Conservation (phyloP, 2,888 invertebrate species). For the Theretra japonica region DNA sequence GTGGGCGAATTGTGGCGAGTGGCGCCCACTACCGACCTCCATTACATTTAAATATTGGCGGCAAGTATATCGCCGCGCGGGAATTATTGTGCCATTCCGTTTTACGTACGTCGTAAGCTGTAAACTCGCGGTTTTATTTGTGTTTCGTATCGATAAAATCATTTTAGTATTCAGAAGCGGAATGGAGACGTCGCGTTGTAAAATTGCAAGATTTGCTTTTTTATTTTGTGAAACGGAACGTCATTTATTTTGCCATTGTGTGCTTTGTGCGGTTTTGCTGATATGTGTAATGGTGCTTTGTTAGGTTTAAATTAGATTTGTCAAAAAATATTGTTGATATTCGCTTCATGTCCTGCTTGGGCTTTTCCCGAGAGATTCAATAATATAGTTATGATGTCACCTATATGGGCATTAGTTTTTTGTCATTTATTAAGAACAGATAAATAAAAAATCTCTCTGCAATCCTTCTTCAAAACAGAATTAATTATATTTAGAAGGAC, state of each 20-base stretch:
- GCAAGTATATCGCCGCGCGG: slow-evolving; percentile 50
- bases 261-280: slow-evolving; percentile 3
- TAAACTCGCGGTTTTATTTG: slow-evolving; percentile 58
- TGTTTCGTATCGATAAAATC: slow-evolving; percentile 32
- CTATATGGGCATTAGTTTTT: neutral
- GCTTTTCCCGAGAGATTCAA: too few species aligned
- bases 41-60: slow-evolving; percentile 47
- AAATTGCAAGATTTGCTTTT: slow-evolving; percentile 46
- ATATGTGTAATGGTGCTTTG: slow-evolving; percentile 1
- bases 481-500: neutral
- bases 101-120: slow-evolving; percentile 57
- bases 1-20: slow-evolving; percentile 40
- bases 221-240: slow-evolving; percentile 44
- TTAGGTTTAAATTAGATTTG: neutral
- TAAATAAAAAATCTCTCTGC: too few species aligned
- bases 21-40: slow-evolving; percentile 47
- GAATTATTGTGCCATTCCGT: slow-evolving; percentile 59
- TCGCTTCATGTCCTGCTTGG: too few species aligned
- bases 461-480: too few species aligned
- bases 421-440: too few species aligned
- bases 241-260: slow-evolving; percentile 28
- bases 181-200: slow-evolving; percentile 58
- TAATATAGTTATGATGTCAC: neutral
- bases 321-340: neutral
- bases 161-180: slow-evolving; percentile 40